Evolutionary conservation across 2,113 vertebrate genomes (phyloP).

Genomic region (Edolisoma coerulescens): DNA sequence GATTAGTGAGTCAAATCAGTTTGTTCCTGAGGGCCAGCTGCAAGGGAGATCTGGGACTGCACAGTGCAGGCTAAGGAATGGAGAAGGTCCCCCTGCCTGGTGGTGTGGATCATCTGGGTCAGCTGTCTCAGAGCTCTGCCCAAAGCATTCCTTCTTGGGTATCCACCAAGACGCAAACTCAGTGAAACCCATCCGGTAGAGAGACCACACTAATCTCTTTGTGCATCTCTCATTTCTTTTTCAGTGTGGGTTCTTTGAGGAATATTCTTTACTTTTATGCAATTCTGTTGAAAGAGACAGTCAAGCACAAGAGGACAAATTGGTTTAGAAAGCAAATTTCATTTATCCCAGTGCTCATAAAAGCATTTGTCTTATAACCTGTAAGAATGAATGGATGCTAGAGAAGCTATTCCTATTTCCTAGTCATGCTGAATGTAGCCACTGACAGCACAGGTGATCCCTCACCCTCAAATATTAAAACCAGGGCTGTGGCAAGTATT

Average conservation of each 20-base stretch:
- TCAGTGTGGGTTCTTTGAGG: not conserved
- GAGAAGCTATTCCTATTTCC: conserved; percentile 18
- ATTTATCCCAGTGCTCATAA: conserved; percentile 1
- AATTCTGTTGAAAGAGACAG: conserved; percentile 15
- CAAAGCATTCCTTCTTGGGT: not conserved
- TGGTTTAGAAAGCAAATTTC: conserved; percentile 1
- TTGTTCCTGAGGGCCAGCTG: not conserved
- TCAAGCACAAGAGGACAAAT: not conserved
- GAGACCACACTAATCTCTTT: not conserved
- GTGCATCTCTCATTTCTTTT: not conserved
- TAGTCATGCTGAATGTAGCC: not conserved
- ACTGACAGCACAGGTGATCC: not conserved
- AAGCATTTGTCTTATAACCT: conserved; percentile 6
- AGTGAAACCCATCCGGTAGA: not conserved
- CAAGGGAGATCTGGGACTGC: not conserved
- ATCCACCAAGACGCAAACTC: not conserved
- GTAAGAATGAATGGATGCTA: not conserved
- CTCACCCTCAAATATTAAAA: conserved; percentile 25
- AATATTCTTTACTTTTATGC: not conserved
- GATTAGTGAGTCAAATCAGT: not conserved
- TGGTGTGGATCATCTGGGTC: not conserved
- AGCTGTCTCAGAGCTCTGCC: not conserved
- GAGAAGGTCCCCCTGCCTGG: not conserved
- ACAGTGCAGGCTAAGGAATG: rapidly evolving
- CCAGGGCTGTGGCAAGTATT: not conserved